Evolutionary conservation across 2,113 vertebrate genomes (phyloP), one percentile per base, ranked within the genome.

Genomic region (Arizona elegans): DNA sequence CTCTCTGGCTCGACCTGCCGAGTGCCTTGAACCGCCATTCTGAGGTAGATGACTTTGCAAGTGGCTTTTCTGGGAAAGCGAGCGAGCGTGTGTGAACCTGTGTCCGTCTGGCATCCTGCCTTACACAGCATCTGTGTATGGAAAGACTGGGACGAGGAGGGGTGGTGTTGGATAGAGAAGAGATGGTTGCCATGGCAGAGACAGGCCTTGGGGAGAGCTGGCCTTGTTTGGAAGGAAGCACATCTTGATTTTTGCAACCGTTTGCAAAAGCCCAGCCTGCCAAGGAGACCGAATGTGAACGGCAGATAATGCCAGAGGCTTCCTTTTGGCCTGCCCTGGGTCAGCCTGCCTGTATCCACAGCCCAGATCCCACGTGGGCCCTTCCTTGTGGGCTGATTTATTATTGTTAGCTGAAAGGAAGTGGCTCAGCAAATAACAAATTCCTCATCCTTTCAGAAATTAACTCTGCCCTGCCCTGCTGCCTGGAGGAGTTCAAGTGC

Each of bases 381-480:
- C 91, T 94, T 93, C 91, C 91, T 95, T 85, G 54, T 90, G 87
- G 0, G 17, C 0, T 81, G 1, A n/a, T 92, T 0, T 88, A 2
- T 96, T 94, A 92, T 94, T 96, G 95, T 96, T 94, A 90, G 90
- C 26, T 0, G 0, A 91, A 90, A 96, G 96, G 96, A 97, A 96
- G 93, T 93, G 85, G 88, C 95, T 95, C 62, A 81, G 38, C 90
- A 85, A 88, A 92, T 95, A 70, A 56, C n/a, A 33, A 50, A 87
- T 92, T 90, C 88, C 86, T 93, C 81, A 65, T 92, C 86, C 58
- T 62, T 95, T 87, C 3, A 0, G 43, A 7, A 93, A 58, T 96
- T 97, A 97, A 96, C 96, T 62, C 92, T 0, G 86, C 93, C 43
- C 26, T 95, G 94, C 75, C 95, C 65, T 19, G 89, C 8, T 94